Evolutionary conservation across 2,113 vertebrate genomes (phyloP), one percentile per base, ranked within the genome.

Genomic region (Martes martes): DNA sequence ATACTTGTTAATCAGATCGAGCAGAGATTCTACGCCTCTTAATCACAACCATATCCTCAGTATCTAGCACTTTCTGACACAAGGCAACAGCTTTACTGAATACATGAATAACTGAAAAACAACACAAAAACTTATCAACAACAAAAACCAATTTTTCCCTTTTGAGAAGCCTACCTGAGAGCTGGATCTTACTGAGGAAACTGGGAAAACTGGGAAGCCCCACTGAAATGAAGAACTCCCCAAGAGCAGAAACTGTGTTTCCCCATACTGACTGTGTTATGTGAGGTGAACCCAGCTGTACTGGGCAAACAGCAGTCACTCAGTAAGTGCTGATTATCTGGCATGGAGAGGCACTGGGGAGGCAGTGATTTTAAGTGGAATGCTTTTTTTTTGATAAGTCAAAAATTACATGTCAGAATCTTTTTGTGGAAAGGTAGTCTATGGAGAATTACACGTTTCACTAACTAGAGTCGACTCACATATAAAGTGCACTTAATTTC

Each of bases 361-460:
- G 14, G 85, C 85, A 93, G 36, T 57, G 23, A 45, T 83, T 13
- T 63, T 76, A 65, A 65, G 63, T 6, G 13, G 63, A 65, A 65
- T 16, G 14, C 13, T 65, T 67, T 23, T 23, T 39, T 87, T 73
- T 14, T 18, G 74, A 63, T 1, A 83, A 24, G 59, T 2, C 31
- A 89, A 89, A n/a, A 82, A 83, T 74, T 55, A 93, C 85, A 67
- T 65, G 63, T 63, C 52, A 76, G 33, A 55, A 45, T 69, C 59
- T 67, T 79, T 92, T 78, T 71, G 16, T 85, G 7, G 16, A 93
- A 92, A 84, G 81, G 57, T 47, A 73, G 23, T 59, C 36, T 73
- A 36, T 3, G 7, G 15, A 80, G 28, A 94, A 83, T 61, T 85
- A 88, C 0, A 52, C 31, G 33, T 91, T 82, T 91, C 42, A 79